A percentile compares a stretch with the other conserved stretches of the same genome.
Conservation (phyloP, 1,140 invertebrate species). For the Scaptomyza pallida region DNA sequence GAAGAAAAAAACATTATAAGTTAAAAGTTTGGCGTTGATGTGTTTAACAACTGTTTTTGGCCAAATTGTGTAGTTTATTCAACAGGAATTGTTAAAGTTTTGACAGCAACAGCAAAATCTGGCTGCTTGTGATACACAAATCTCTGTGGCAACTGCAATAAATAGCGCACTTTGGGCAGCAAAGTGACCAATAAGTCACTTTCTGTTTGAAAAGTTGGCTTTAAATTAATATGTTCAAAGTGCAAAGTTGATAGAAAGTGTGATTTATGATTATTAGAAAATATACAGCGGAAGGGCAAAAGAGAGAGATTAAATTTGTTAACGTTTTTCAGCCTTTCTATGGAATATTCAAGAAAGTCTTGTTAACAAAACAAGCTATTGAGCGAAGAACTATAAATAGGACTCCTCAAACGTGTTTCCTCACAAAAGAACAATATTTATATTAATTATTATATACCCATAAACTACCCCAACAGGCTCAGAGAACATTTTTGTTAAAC, state of each 20-base stretch:
- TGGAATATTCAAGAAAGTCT: too few relatives aligned
- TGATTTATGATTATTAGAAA: neutral
- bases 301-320: too few relatives aligned
- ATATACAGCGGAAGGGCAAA: too few relatives aligned
- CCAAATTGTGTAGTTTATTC: constrained; percentile 20
- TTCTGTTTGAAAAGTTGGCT: neutral
- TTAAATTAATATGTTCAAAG: neutral
- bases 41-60: constrained; percentile 33
- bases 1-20: constrained; percentile 1
- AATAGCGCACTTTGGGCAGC: neutral
- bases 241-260: neutral
- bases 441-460: too few relatives aligned
- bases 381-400: too few relatives aligned
- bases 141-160: neutral
- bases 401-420: too few relatives aligned
- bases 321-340: too few relatives aligned
- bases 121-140: neutral
- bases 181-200: neutral
- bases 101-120: neutral
- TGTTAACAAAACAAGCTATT: too few relatives aligned
- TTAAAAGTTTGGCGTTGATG: constrained; percentile 28
- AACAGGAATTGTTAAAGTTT: constrained; percentile 4
- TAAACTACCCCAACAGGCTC: neutral
- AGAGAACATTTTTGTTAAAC: too few relatives aligned
- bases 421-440: neutral